Conservation (phyloP, 2,113 vertebrate species). For the Catharus minimus region DNA sequence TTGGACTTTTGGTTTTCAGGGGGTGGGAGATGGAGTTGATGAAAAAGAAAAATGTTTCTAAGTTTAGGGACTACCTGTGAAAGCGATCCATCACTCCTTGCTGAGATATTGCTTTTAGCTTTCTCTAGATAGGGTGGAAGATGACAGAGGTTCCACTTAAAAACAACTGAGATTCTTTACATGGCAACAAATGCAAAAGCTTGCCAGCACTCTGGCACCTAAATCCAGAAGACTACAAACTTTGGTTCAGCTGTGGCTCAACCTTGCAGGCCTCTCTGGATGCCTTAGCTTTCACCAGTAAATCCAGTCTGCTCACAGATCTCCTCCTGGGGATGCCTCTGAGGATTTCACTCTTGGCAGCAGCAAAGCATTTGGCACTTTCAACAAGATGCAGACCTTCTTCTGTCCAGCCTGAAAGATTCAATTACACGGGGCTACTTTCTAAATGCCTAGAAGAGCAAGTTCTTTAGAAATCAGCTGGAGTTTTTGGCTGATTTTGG, state of each 20-base stretch:
- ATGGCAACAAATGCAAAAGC: not conserved
- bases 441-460: not conserved
- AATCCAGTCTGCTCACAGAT: not conserved
- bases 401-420: not conserved
- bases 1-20: not conserved
- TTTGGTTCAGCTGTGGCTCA: not conserved
- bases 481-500: not conserved
- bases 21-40: fast-evolving
- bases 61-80: not conserved
- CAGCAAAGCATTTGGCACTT: not conserved
- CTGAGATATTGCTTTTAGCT: not conserved
- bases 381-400: not conserved
- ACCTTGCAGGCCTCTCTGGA: not conserved
- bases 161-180: not conserved
- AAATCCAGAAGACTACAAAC: not conserved
- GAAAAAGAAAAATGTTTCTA: not conserved
- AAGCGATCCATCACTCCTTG: not conserved
- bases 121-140: not conserved
- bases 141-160: not conserved
- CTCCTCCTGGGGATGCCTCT: not conserved
- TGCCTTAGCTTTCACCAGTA: not conserved
- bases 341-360: not conserved
- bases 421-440: not conserved
- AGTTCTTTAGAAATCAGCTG: not conserved
- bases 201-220: not conserved